These are phyloP conservation scores for Crocidura indochinensis DNA, from an alignment of 2,797 vertebrate genomes.

Conservation along the genomic window DNA sequence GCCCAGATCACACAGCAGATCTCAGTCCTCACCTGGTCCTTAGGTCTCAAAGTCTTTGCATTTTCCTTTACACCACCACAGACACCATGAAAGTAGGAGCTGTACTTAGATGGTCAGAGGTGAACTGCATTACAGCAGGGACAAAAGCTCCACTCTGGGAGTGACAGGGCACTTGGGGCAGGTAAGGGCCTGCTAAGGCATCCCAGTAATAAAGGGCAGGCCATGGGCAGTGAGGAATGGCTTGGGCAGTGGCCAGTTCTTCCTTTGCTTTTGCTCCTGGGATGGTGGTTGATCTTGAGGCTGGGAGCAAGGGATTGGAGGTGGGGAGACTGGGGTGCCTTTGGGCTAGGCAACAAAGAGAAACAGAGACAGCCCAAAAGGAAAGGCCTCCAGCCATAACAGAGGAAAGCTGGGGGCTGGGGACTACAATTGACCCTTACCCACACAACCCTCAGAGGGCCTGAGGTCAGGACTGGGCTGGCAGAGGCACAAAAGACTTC, in stretches of 20 bases:
- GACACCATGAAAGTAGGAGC: slow-evolving; percentile 29
- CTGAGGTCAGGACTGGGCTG: slow-evolving; percentile 6
- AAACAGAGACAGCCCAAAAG: slow-evolving; percentile 51
- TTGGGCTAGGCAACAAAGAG: slow-evolving; percentile 38
- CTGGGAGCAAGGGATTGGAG: not conserved
- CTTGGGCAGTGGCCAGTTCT: not conserved
- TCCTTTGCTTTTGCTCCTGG: not conserved
- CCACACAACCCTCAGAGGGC: slow-evolving; percentile 34
- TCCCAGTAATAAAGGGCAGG: not conserved
- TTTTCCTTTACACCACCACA: slow-evolving; percentile 18
- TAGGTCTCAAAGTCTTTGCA: slow-evolving; percentile 13
- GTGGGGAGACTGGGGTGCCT: no score
- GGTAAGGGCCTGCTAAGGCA: not conserved
- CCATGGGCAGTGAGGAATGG: not conserved
- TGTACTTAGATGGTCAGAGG: not conserved
- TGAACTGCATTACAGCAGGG: not conserved
- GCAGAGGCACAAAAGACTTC: slow-evolving; percentile 66
- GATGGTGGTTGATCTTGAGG: not conserved
- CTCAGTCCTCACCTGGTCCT: not conserved
- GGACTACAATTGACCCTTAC: not conserved
- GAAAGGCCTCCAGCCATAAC: slow-evolving; percentile 57
- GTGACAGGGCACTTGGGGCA: not conserved
- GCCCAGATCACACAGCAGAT: not conserved
- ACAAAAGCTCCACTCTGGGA: not conserved
- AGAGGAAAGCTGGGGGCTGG: slow-evolving; percentile 38